Evolutionary conservation across 1,140 invertebrate species (phyloP).

Genomic region (Pogonognathellus flavescens): DNA sequence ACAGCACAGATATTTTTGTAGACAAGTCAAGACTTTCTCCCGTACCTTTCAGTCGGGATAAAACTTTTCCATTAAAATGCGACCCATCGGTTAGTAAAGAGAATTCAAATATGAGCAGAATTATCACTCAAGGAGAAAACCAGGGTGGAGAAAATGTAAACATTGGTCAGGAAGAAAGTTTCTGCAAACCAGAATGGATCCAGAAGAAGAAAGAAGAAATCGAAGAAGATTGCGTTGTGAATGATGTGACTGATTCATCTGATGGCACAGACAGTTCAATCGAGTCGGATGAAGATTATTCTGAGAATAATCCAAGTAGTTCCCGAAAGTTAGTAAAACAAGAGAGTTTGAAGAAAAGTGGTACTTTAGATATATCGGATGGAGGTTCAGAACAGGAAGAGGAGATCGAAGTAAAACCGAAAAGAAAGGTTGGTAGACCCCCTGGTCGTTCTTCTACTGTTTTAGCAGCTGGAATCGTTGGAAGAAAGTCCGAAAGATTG

Average conservation of each 20-base stretch:
- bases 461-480: background rate
- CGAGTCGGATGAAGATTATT: background rate
- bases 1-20: background rate
- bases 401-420: background rate
- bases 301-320: background rate
- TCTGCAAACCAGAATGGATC: background rate
- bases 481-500: slow-evolving; percentile 59
- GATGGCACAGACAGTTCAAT: background rate
- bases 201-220: background rate
- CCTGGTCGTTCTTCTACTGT: background rate
- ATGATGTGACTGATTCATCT: background rate
- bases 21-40: background rate
- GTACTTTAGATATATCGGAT: background rate
- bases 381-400: background rate
- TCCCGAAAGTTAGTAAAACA: background rate
- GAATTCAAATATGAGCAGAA: background rate
- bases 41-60: background rate
- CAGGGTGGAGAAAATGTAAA: background rate
- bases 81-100: background rate
- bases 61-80: background rate
- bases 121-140: background rate
- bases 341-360: background rate
- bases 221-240: background rate
- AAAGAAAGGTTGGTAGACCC: slow-evolving; percentile 20
- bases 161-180: background rate